phyloP scores from a whole-genome alignment of 2,797 vertebrate species.

The Macropus fuliginosus region DNA sequence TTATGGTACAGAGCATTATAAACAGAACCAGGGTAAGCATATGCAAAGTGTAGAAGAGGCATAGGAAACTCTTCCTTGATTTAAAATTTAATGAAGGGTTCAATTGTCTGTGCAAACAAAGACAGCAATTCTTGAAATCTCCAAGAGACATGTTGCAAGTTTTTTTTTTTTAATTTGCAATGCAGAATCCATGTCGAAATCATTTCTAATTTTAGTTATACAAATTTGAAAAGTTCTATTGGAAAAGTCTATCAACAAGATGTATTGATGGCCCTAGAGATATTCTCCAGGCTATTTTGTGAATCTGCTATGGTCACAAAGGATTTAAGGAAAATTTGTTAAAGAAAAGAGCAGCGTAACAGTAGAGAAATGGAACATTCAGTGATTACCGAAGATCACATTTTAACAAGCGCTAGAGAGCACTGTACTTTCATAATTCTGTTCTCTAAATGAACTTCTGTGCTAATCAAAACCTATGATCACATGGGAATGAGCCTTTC shows the following conservation, averaged over 20 bases:
- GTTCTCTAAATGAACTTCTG: conserved; percentile 67
- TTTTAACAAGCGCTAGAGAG: conserved; percentile 58
- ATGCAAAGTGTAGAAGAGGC: conserved; percentile 74
- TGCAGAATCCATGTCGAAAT: conserved; percentile 45
- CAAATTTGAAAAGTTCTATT: conserved; percentile 27
- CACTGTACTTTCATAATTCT: conserved; percentile 60
- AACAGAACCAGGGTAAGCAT: conserved; percentile 94
- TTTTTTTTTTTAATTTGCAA: conserved; percentile 24
- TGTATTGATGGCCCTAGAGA: conserved; percentile 10
- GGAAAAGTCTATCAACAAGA: conserved; percentile 39
- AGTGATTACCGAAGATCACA: background rate
- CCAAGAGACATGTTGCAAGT: conserved; percentile 24
- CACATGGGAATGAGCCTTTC: conserved; percentile 71
- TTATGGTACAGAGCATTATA: conserved; percentile 97
- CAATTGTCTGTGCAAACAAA: conserved; percentile 58
- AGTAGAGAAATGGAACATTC: conserved; percentile 15
- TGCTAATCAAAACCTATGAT: conserved; percentile 54
- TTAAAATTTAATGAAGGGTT: conserved; percentile 67
- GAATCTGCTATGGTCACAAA: conserved; percentile 19
- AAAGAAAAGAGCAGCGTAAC: background rate
- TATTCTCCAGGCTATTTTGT: conserved; percentile 15
- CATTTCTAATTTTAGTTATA: background rate
- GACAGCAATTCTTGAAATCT: background rate
- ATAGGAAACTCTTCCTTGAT: conserved; percentile 55
- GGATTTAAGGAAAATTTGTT: background rate